These are phyloP conservation scores for Tachina fera DNA, from an alignment of 2,888 invertebrate genomes.

Conservation along the genomic window DNA sequence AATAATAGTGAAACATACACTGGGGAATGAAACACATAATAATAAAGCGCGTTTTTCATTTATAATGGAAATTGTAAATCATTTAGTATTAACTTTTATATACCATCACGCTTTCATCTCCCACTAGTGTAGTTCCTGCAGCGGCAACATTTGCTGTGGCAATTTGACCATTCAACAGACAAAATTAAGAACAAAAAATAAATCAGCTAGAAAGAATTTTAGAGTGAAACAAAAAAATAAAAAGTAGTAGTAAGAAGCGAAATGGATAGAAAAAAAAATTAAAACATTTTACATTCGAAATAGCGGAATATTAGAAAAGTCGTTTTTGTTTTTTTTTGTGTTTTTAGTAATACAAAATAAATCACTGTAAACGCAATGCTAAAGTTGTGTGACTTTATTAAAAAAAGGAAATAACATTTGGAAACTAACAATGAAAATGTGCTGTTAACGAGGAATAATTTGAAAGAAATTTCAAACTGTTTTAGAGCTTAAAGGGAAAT, in stretches of 20 bases:
- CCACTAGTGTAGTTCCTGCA: constrained; percentile 2
- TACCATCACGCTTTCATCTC: constrained; percentile 29
- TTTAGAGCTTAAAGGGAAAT: background rate
- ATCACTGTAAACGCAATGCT: constrained; percentile 9
- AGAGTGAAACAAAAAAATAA: constrained; percentile 18
- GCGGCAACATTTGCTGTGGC: background rate
- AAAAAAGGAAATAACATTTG: constrained; percentile 11
- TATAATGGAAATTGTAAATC: constrained; percentile 71
- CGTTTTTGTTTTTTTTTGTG: background rate
- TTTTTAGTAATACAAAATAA: background rate
- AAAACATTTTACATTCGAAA: constrained; percentile 21
- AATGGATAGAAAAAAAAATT: constrained; percentile 3
- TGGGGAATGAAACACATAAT: constrained; percentile 33
- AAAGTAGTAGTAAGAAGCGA: background rate
- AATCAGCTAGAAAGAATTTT: constrained; percentile 46
- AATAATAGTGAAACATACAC: constrained; percentile 23
- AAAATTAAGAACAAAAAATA: constrained; percentile 17
- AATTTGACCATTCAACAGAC: constrained; percentile 46
- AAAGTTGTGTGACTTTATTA: constrained; percentile 46
- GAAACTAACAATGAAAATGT: constrained; percentile 6
- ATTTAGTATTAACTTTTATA: constrained; percentile 68
- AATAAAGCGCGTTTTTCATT: constrained; percentile 68
- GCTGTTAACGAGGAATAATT: background rate
- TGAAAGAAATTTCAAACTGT: background rate
- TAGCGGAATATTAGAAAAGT: constrained; percentile 9